phyloP scores from a whole-genome alignment of 2,888 invertebrate genomes.

The Hydrotaea cyrtoneurina region DNA sequence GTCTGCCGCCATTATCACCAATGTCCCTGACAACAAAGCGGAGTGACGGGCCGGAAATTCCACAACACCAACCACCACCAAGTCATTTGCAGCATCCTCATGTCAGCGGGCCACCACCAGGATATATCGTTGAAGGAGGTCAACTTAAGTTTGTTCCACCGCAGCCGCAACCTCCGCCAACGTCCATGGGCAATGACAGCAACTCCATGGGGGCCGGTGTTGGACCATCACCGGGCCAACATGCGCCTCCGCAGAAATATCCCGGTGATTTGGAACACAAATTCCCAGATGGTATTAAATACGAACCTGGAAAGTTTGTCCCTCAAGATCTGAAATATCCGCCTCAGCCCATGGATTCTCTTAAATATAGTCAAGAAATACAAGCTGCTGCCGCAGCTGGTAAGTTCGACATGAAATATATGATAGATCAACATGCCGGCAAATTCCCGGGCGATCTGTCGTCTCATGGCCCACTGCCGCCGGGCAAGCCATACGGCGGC shows the following conservation, averaged over 20 bases:
- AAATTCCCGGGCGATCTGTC: slow-evolving; percentile 76
- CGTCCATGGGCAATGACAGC: slow-evolving; percentile 73
- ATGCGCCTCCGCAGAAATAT: slow-evolving; percentile 76
- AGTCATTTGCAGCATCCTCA: slow-evolving; percentile 73
- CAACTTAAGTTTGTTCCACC: slow-evolving; percentile 75
- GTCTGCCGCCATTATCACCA: slow-evolving; percentile 62
- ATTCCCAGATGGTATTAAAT: slow-evolving; percentile 78
- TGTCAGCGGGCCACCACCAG: slow-evolving; percentile 70
- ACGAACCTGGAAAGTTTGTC: slow-evolving; percentile 75
- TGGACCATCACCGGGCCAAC: slow-evolving; percentile 62
- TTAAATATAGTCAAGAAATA: slow-evolving; percentile 79
- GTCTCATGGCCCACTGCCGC: slow-evolving; percentile 69
- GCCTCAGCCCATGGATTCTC: slow-evolving; percentile 74
- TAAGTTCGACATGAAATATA: slow-evolving; percentile 80
- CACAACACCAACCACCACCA: slow-evolving; percentile 55
- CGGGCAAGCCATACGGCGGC: slow-evolving; percentile 70
- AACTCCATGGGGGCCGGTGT: slow-evolving; percentile 67
- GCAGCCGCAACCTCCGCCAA: slow-evolving; percentile 64
- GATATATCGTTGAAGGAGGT: slow-evolving; percentile 76
- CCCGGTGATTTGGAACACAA: slow-evolving; percentile 78
- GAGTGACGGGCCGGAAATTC: slow-evolving; percentile 37
- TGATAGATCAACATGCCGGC: slow-evolving; percentile 77
- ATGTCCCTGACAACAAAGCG: slow-evolving; percentile 59
- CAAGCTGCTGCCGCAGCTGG: slow-evolving; percentile 77
- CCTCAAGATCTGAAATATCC: slow-evolving; percentile 81